phyloP scores from a whole-genome alignment of 2,113 vertebrate species.

The Corythoichthys haematopterus region DNA sequence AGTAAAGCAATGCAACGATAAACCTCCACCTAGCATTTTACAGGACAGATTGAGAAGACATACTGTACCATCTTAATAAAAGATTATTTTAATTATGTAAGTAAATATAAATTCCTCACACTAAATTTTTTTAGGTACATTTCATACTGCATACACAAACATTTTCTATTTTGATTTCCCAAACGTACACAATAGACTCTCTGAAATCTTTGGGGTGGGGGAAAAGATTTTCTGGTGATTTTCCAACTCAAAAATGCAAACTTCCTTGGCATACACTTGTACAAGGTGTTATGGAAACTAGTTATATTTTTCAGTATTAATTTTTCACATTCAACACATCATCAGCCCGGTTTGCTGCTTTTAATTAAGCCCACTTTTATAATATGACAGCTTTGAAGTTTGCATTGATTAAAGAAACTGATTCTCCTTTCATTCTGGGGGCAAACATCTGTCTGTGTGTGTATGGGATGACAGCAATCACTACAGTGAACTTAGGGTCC shows the following conservation, averaged over 20 bases:
- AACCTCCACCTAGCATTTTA: not conserved
- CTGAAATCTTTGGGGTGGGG: no score
- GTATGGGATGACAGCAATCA: slow-evolving; percentile 39
- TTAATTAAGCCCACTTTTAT: not conserved
- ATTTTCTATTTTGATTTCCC: not conserved
- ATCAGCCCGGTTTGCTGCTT: not conserved
- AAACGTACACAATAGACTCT: no score
- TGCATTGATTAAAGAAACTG: slow-evolving; percentile 8
- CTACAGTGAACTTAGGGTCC: not conserved
- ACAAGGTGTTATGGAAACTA: not conserved
- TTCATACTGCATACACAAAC: no score
- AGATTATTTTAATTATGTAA: no score
- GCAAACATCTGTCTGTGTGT: slow-evolving; percentile 25
- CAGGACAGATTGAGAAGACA: not conserved
- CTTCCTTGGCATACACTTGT: not conserved
- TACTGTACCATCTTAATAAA: no score
- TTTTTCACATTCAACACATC: not conserved
- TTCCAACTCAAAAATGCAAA: not conserved
- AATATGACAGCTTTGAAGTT: slow-evolving; percentile 12
- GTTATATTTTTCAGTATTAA: not conserved
- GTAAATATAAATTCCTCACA: no score
- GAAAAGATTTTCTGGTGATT: not conserved
- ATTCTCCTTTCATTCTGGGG: not conserved
- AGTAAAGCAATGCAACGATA: not conserved
- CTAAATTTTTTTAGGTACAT: no score